phyloP scores from a whole-genome alignment of 2,113 vertebrate species.

The Callocephalon fimbriatum region DNA sequence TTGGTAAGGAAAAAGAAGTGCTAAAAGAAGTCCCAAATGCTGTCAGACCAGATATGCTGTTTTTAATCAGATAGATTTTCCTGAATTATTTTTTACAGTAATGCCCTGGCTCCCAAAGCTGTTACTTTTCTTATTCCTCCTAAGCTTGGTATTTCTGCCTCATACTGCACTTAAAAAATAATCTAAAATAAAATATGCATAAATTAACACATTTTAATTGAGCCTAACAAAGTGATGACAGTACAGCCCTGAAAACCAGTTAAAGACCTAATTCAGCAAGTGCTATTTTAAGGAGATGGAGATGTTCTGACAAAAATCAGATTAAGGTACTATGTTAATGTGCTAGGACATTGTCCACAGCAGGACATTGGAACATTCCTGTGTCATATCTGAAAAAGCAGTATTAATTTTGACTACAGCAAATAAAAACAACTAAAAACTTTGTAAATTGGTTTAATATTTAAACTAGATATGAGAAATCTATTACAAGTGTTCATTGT shows the following conservation, averaged over 20 bases:
- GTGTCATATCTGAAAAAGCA: neutral
- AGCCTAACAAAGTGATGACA: neutral
- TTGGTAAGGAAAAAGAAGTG: neutral
- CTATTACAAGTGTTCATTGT: neutral
- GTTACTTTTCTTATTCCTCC: neutral
- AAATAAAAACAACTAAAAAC: neutral
- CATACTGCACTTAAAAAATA: neutral
- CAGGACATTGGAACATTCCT: neutral
- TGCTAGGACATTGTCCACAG: neutral
- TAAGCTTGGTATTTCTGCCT: neutral
- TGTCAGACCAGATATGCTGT: neutral
- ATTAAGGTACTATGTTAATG: neutral
- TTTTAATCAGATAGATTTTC: neutral
- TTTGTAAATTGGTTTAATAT: neutral
- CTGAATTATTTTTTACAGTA: neutral
- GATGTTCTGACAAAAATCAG: neutral
- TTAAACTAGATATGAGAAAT: neutral
- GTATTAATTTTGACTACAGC: neutral
- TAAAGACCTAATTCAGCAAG: neutral
- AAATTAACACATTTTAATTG: neutral
- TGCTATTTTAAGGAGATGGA: neutral
- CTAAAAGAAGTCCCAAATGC: neutral
- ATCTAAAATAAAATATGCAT: neutral
- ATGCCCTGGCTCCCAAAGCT: neutral
- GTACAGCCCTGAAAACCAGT: neutral